phyloP scores from a whole-genome alignment of 1,140 invertebrate genomes.

The Arctopsyche grandis region DNA sequence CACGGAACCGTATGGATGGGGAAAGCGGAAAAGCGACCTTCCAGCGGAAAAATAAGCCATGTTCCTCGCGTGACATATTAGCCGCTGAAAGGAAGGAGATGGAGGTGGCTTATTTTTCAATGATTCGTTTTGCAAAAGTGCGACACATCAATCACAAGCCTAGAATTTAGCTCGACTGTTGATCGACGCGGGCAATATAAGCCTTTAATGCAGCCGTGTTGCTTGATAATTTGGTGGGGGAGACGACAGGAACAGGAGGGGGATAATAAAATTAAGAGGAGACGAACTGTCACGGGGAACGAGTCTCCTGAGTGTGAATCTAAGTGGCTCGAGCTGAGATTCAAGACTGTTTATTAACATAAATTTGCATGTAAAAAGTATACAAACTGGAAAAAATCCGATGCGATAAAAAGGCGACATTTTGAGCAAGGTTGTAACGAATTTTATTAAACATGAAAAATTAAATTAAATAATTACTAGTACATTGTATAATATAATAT shows the following conservation, averaged over 20 bases:
- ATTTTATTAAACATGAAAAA: no score
- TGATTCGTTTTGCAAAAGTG: background rate
- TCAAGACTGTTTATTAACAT: no score
- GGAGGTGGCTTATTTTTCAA: background rate
- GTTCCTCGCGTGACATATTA: background rate
- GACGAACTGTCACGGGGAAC: background rate
- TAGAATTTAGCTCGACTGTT: background rate
- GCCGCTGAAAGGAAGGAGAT: no score
- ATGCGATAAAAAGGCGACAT: no score
- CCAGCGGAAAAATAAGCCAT: background rate
- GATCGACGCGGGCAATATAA: background rate
- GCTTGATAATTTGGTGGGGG: background rate
- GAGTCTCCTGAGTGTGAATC: no score
- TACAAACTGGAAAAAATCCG: no score
- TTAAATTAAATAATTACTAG: no score
- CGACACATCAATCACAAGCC: background rate
- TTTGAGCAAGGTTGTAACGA: no score
- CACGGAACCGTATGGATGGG: background rate
- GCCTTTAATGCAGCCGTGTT: background rate
- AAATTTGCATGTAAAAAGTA: no score
- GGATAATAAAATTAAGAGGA: background rate
- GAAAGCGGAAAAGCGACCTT: background rate
- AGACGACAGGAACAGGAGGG: background rate
- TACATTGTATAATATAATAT: no score
- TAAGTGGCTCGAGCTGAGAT: no score